Conservation (phyloP, 2,797 vertebrate genomes). For the Tokudaia muenninki region DNA sequence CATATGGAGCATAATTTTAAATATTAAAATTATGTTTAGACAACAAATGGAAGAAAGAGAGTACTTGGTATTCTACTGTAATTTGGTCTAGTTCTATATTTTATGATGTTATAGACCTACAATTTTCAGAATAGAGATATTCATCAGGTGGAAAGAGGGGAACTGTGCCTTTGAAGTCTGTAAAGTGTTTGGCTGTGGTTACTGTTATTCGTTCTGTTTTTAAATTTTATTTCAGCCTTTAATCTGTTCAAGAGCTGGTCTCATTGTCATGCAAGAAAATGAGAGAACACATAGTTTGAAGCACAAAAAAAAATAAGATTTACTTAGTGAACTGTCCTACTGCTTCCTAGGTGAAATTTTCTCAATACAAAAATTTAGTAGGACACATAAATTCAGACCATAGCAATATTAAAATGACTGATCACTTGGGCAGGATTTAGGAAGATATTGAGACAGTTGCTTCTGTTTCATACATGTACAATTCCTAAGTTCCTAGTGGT, state of each 20-base stretch:
- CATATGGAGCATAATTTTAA: background rate
- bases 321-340: background rate
- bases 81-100: background rate
- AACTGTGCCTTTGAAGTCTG: background rate
- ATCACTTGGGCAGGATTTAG: background rate
- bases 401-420: background rate
- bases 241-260: background rate
- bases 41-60: background rate
- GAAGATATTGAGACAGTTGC: background rate
- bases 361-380: background rate
- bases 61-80: background rate
- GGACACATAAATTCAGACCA: background rate
- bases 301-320: background rate
- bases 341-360: too few relatives aligned
- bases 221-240: background rate
- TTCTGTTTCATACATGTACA: background rate
- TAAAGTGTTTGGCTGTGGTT: background rate
- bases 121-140: background rate
- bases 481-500: background rate
- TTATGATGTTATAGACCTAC: background rate
- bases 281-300: background rate
- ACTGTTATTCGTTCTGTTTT: background rate
- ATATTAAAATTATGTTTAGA: background rate
- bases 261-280: rapidly evolving
- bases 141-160: background rate